Evolutionary conservation across 92 coral and sea anemone species (phyloP).

Genomic region (Actinostola sp.): DNA sequence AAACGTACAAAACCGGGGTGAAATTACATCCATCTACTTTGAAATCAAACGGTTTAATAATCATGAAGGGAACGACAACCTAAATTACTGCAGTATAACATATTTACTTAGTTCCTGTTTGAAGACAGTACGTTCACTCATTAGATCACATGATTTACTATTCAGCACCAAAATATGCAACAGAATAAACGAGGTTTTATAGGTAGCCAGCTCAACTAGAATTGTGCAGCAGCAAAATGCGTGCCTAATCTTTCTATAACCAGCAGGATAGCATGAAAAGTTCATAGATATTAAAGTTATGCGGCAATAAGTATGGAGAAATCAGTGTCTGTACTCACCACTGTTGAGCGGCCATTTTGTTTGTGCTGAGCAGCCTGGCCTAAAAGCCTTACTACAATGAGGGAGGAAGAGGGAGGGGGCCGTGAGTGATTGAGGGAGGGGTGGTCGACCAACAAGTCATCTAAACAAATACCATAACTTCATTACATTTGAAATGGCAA

Average conservation of each 20-base stretch:
- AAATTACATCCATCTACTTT: too few species aligned
- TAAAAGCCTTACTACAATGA: neutral
- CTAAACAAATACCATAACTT: too few species aligned
- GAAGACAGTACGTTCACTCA: neutral
- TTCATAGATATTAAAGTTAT: neutral
- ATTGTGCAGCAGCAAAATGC: neutral
- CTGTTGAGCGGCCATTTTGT: conserved; percentile 78
- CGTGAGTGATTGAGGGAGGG: too few species aligned
- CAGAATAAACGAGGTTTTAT: neutral
- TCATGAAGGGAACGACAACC: too few species aligned
- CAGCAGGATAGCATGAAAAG: neutral
- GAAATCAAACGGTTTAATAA: too few species aligned
- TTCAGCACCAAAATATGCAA: neutral
- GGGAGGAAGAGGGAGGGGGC: too few species aligned
- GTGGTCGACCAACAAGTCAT: too few species aligned
- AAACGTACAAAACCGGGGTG: too few species aligned
- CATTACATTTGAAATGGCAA: too few species aligned
- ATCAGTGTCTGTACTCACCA: conserved; percentile 60
- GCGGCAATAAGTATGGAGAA: neutral
- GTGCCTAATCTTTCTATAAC: neutral
- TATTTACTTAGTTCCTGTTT: too few species aligned
- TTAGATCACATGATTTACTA: neutral
- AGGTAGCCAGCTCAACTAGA: too few species aligned
- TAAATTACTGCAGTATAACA: too few species aligned
- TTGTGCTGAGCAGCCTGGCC: conserved; percentile 49